Conservation (phyloP, 1,140 invertebrate species). For the Laupala kohalensis region DNA sequence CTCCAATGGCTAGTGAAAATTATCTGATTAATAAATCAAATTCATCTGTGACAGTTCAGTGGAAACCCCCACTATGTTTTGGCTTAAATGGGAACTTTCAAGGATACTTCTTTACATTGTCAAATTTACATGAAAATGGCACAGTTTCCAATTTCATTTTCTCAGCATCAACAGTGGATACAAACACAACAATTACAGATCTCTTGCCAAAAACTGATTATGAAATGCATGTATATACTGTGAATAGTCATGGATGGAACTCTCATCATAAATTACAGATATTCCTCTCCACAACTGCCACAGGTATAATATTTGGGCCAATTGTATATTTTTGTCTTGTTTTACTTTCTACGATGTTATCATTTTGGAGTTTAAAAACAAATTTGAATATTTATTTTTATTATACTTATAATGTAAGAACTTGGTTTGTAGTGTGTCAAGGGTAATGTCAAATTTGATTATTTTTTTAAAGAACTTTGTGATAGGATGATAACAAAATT, state of each 20-base stretch:
- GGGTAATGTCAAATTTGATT: no score
- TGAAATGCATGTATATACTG: not conserved
- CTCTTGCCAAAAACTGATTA: not conserved
- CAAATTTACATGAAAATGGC: not conserved
- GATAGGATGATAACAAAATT: no score
- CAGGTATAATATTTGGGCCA: not conserved
- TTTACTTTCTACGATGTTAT: no score
- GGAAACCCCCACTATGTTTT: not conserved
- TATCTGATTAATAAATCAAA: not conserved
- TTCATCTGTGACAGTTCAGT: not conserved
- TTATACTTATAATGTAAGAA: no score
- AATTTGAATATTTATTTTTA: no score
- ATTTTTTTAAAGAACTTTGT: no score
- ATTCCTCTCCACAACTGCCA: not conserved
- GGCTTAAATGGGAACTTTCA: not conserved
- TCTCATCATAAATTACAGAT: not conserved
- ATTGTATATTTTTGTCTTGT: no score
- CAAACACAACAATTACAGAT: not conserved
- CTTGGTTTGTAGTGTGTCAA: no score
- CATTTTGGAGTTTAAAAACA: no score
- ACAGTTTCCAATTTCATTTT: not conserved
- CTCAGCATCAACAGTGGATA: not conserved
- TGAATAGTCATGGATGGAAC: not conserved
- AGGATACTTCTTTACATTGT: not conserved
- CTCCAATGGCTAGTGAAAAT: not conserved